Base-by-base conservation (phyloP, 2,888 invertebrate genomes). In the Epiblema foenella region DNA sequence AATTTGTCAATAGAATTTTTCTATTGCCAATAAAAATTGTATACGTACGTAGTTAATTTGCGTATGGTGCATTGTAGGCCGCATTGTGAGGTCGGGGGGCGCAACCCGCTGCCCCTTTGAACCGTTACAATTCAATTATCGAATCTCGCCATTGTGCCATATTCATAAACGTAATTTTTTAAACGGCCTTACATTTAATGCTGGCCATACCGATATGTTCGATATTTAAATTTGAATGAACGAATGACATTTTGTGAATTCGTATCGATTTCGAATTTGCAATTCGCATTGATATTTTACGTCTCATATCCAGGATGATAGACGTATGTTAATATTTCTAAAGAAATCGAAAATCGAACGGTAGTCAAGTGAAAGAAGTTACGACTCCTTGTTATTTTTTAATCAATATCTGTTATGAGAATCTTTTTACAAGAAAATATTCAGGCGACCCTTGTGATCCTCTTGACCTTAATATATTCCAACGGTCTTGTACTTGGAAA, bases 21-120 rank as follows among this genome's bases (percentile, higher is more conserved):
- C 90, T 89, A 90, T 89, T 85, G 90, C 75, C 89, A 81, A 91
- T 91, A 91, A 92, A 92, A 92, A 84, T 87, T 91, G 85, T 86
- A 90, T 88, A 81, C 83, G 78, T 79, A 77, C 77, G 85, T 84
- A 90, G 89, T 90, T 91, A 91, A 93, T 92, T 93, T 93, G 91
- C 90, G 90, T 92, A 90, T 81, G 87, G 77, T 80, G 88, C 85
- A 89, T 91, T 88, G 89, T 88, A 85, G 84, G 89, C 87, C 88
- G 73, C 76, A 75, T 73, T 80, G 79, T 81, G 64, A 54, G 64
- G 81, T 77, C 83, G 78, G 82, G 74, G 92, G 92, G 92, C 93
- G 91, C 91, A 91, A 92, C 89, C 90, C 85, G 82, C 83, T 90
- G 91, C 89, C 90, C 91, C 81, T 85, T 75, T 78, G 77, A 79